Base-by-base conservation (phyloP, 2,113 vertebrate genomes). In the Rhineura floridana region DNA sequence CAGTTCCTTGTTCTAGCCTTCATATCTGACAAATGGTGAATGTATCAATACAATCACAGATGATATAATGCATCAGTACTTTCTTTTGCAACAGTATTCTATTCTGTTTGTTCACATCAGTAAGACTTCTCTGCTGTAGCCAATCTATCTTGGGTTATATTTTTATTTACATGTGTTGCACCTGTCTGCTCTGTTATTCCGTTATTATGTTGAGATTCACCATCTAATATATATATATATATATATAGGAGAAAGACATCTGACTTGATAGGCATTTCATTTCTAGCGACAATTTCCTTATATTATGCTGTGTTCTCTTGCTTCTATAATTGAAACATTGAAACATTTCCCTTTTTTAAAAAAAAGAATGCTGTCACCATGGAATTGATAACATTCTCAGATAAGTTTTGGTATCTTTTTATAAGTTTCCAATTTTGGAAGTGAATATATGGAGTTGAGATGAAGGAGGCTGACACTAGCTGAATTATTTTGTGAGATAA, bases 41-140 rank as follows among this genome's bases (percentile, higher is more conserved):
- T 36, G 21, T 11, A 46, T 63, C 50, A 73, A 63, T 42, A 73
- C 9, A 70, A 10, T 81, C 36, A 62, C 78, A 23, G 52, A 3
- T 33, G 70, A 21, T 33, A 42, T n/a, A 2, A 25, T 69, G 15
- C 9, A 1, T 44, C 81, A 42, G 79, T 87, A 17, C 82, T 91
- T 83, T 81, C 88, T 70, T 44, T 79, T 88, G 89, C 70, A 85
- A 48, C 78, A 72, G 69, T 28, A 67, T 52, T 83, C 89, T 79
- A 3, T 87, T 72, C 39, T 42, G 79, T 73, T 86, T 85, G 30
- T 50, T 84, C 50, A 50, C 0, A 0, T 0, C 9, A 0, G 25
- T 70, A 67, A 86, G 48, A 69, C 88, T 85, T 86, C 39, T 81
- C 28, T 62, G 42, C 28, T 78, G 83, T 36, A 89, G 50, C 55